phyloP scores from a whole-genome alignment of 2,888 invertebrate species.

The Scaptomyza caliginosa region DNA sequence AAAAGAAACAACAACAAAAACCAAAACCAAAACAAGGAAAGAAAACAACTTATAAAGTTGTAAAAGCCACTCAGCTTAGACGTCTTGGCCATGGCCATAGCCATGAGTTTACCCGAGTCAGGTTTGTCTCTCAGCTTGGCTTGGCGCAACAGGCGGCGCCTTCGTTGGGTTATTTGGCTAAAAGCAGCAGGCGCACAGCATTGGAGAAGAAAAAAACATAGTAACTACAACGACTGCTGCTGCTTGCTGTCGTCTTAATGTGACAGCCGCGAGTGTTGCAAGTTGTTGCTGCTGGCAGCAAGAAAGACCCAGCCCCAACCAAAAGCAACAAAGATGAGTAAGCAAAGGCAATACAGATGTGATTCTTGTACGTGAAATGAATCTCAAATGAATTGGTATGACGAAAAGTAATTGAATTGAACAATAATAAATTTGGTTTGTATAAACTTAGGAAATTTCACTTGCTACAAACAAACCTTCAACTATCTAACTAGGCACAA shows the following conservation, averaged over 20 bases:
- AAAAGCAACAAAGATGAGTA: slow-evolving; percentile 9
- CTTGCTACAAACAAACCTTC: too few relatives aligned
- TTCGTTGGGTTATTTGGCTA: slow-evolving; percentile 62
- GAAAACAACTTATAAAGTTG: slow-evolving; percentile 67
- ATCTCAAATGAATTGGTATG: too few relatives aligned
- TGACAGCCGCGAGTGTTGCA: slow-evolving; percentile 53
- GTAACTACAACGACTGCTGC: slow-evolving; percentile 4
- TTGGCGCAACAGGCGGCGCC: slow-evolving; percentile 72
- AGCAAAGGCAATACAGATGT: neutral
- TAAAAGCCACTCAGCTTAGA: slow-evolving; percentile 61
- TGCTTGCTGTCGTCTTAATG: slow-evolving; percentile 52
- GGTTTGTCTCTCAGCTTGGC: slow-evolving; percentile 27
- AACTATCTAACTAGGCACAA: neutral
- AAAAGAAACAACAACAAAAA: slow-evolving; percentile 13
- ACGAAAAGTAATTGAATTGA: too few relatives aligned
- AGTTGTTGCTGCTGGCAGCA: slow-evolving; percentile 9
- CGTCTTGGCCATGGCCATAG: slow-evolving; percentile 68
- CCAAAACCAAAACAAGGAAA: slow-evolving; percentile 15
- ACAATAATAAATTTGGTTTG: too few relatives aligned
- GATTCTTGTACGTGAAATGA: neutral
- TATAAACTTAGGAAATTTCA: too few relatives aligned
- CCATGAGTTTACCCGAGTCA: slow-evolving; percentile 24
- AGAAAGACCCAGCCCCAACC: neutral
- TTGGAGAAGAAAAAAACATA: slow-evolving; percentile 22
- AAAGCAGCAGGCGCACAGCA: slow-evolving; percentile 75